phyloP scores from a whole-genome alignment of 2,888 invertebrate genomes.

The Vesta saturnalis region DNA sequence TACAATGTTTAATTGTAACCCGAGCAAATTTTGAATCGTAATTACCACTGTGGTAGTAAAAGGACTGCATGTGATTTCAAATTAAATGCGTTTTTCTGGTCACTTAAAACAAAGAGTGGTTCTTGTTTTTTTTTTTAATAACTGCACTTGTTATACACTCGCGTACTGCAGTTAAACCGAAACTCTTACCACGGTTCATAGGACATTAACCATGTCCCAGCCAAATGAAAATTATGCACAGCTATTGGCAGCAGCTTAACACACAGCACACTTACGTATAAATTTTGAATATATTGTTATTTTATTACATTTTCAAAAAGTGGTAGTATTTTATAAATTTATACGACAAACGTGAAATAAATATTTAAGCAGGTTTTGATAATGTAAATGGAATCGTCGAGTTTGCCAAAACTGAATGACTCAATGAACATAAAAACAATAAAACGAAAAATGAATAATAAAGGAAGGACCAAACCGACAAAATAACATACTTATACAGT shows the following conservation, averaged over 20 bases:
- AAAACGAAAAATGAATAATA: constrained; percentile 30
- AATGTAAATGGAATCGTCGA: constrained; percentile 23
- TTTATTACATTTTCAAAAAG: constrained; percentile 27
- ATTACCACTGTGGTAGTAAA: not conserved
- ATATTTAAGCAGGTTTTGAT: constrained; percentile 25
- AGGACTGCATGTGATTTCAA: constrained; percentile 5
- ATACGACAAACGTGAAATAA: constrained; percentile 15
- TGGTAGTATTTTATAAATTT: not conserved
- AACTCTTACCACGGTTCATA: constrained; percentile 60
- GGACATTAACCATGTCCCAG: constrained; percentile 60
- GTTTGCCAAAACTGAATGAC: constrained; percentile 21
- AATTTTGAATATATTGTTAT: constrained; percentile 34
- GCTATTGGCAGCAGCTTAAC: constrained; percentile 57
- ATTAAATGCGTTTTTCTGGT: constrained; percentile 30
- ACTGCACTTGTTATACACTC: constrained; percentile 41
- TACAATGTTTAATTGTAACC: not conserved
- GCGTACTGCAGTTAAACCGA: constrained; percentile 45
- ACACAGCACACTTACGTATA: constrained; percentile 36
- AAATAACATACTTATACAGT: constrained; percentile 35
- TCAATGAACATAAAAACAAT: constrained; percentile 22
- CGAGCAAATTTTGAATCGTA: not conserved
- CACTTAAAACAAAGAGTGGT: constrained; percentile 34
- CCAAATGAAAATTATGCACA: constrained; percentile 59
- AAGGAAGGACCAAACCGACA: constrained; percentile 23
- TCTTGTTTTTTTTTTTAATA: constrained; percentile 25